Percentiles rank a stretch among this genome's conserved stretches.
Evolutionary conservation across 2,113 vertebrate genomes (phyloP).

Genomic region (Stegostoma tigrinum): DNA sequence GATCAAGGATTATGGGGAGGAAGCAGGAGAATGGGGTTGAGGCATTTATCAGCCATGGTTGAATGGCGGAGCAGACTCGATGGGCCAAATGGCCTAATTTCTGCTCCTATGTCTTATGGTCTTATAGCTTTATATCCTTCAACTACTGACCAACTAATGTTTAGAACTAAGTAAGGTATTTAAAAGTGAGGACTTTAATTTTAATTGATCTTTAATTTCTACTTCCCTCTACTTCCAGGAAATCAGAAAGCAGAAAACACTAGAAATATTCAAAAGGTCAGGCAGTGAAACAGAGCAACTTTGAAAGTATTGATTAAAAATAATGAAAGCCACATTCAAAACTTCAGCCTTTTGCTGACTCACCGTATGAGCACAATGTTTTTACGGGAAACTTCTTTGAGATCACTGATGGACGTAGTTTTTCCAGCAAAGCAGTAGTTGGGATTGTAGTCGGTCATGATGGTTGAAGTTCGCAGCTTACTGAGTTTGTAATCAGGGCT

Average conservation of each 20-base stretch:
- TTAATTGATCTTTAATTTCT: too few relatives aligned
- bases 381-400: conserved; percentile 91
- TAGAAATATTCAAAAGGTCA: too few relatives aligned
- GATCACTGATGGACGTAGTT: conserved; percentile 88
- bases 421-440: conserved; percentile 99
- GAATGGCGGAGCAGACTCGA: too few relatives aligned
- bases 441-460: conserved; percentile 99
- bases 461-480: conserved; percentile 91
- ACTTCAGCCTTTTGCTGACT: conserved; percentile 36
- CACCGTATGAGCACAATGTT: conserved; percentile 93
- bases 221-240: not conserved
- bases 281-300: too few relatives aligned
- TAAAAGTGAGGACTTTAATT: not conserved
- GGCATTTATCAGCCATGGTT: too few relatives aligned
- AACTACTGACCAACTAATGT: not conserved
- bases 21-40: too few relatives aligned
- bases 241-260: too few relatives aligned
- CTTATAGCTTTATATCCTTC: not conserved
- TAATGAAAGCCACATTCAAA: not conserved
- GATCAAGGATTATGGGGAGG: too few relatives aligned
- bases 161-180: not conserved
- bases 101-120: too few relatives aligned
- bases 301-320: not conserved
- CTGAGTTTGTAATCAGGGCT: conserved; percentile 97
- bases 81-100: too few relatives aligned